phyloP scores from a whole-genome alignment of 2,797 vertebrate species.

The Manis javanica region DNA sequence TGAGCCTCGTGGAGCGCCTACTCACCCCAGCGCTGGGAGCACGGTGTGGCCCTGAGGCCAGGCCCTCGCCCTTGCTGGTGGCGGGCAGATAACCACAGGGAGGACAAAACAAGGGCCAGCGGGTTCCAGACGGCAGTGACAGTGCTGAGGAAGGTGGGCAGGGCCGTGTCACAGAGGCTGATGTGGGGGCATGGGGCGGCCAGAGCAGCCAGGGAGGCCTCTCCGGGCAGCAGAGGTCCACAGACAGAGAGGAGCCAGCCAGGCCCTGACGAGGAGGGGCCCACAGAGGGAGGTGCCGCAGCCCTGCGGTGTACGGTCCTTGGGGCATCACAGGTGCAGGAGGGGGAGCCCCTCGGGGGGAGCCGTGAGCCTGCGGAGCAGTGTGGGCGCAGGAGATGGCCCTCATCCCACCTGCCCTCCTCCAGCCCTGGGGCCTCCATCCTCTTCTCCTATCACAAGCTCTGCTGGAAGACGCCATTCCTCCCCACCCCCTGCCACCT shows the following conservation, averaged over 20 bases:
- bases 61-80: fast-evolving
- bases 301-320: not conserved
- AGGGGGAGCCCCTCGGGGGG: too few relatives aligned
- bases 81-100: fast-evolving
- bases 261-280: fast-evolving
- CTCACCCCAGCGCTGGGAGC: fast-evolving
- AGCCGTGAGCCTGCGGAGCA: too few relatives aligned
- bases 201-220: not conserved
- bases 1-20: not conserved
- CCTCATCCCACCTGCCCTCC: not conserved
- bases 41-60: not conserved
- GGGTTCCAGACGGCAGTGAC: fast-evolving
- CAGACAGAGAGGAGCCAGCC: not conserved
- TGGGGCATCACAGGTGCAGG: fast-evolving
- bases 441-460: not conserved
- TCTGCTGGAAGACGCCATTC: not conserved
- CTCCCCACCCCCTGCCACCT: too few relatives aligned
- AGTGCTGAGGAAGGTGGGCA: fast-evolving
- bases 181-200: not conserved
- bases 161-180: fast-evolving
- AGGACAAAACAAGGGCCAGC: not conserved
- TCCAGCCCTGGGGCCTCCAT: not conserved
- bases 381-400: fast-evolving
- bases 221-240: not conserved
- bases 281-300: fast-evolving